Evolutionary conservation across 2,113 vertebrate genomes (phyloP).

Genomic region (Megaceryle torquata): DNA sequence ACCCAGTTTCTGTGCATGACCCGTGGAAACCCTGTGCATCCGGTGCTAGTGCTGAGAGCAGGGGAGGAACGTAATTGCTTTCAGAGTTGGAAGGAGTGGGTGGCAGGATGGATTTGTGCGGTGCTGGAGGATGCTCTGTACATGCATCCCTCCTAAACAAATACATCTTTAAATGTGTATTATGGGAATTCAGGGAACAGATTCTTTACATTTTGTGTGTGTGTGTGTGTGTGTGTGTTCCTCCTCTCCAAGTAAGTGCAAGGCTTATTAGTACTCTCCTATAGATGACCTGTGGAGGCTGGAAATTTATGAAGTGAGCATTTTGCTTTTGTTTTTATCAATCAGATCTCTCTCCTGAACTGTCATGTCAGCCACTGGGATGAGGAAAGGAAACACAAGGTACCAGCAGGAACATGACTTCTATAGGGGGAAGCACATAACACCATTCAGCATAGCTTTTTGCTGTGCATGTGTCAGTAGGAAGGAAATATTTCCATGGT

Average conservation of each 20-base stretch:
- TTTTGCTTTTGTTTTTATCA: slow-evolving; percentile 3
- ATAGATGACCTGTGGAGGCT: neutral
- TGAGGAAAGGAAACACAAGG: neutral
- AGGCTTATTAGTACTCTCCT: neutral
- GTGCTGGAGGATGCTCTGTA: slow-evolving; percentile 22
- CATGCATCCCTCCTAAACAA: slow-evolving; percentile 47
- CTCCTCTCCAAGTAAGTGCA: neutral
- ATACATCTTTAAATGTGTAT: slow-evolving; percentile 29
- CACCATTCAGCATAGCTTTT: neutral
- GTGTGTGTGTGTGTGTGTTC: too few species aligned
- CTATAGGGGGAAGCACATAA: neutral
- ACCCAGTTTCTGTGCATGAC: slow-evolving; percentile 29
- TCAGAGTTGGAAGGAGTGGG: slow-evolving; percentile 56
- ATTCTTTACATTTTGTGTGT: neutral
- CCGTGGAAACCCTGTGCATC: slow-evolving; percentile 57
- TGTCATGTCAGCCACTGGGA: neutral
- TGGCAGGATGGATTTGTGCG: slow-evolving; percentile 35
- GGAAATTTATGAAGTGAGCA: slow-evolving; percentile 24
- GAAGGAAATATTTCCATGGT: neutral
- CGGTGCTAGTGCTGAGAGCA: slow-evolving; percentile 57
- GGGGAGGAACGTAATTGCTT: slow-evolving; percentile 51
- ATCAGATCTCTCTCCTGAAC: slow-evolving; percentile 6
- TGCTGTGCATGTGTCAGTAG: neutral
- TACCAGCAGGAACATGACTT: neutral
- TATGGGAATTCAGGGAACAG: slow-evolving; percentile 29